Percentiles rank a stretch among this genome's conserved stretches.
phyloP scores from a whole-genome alignment of 2,888 invertebrate genomes.

The Euplexia lucipara region DNA sequence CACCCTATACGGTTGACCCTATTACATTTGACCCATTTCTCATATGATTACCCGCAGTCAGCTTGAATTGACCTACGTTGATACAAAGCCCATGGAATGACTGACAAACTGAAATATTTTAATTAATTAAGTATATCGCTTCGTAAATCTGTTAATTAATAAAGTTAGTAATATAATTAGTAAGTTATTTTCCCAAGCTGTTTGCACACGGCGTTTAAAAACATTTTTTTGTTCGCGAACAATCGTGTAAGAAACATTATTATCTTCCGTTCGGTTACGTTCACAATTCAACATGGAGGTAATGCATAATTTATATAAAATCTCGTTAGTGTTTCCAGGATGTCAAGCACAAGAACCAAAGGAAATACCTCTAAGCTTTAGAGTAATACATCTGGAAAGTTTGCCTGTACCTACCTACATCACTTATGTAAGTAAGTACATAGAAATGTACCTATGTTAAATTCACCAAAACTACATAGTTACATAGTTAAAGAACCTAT shows the following conservation, averaged over 20 bases:
- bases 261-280: slow-evolving; percentile 24
- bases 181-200: slow-evolving; percentile 59
- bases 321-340: slow-evolving; percentile 45
- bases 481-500: no score
- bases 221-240: slow-evolving; percentile 22
- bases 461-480: no score
- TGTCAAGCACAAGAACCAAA: slow-evolving; percentile 27
- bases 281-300: slow-evolving; percentile 35
- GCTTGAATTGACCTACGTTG: slow-evolving; percentile 51
- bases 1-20: slow-evolving; percentile 52
- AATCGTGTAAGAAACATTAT: slow-evolving; percentile 37
- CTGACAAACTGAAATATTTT: slow-evolving; percentile 50
- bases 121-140: slow-evolving; percentile 56
- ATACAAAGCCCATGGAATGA: slow-evolving; percentile 32
- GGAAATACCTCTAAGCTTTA: slow-evolving; percentile 18
- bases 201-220: slow-evolving; percentile 37
- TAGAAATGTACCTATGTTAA: no score
- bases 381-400: slow-evolving; percentile 21
- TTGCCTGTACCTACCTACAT: slow-evolving; percentile 12
- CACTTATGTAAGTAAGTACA: no score
- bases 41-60: slow-evolving; percentile 69
- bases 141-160: slow-evolving; percentile 37
- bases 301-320: slow-evolving; percentile 46
- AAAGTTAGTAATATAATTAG: slow-evolving; percentile 35
- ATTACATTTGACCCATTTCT: slow-evolving; percentile 80